Base-by-base conservation (phyloP, 2,888 invertebrate species). In the Cantharis rufa region DNA sequence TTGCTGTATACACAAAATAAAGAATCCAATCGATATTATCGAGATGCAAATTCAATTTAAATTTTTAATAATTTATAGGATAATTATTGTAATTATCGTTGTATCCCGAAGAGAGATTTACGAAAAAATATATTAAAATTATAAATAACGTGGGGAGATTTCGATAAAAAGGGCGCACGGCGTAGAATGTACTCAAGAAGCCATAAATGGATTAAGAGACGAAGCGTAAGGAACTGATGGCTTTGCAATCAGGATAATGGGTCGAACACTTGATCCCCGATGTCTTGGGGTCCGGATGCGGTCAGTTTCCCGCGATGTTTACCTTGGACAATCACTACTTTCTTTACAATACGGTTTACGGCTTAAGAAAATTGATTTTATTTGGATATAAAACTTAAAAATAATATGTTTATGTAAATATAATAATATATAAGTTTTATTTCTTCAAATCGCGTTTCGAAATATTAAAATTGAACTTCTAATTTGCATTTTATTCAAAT, bases 241-340 rank as follows among this genome's bases (percentile, higher is more conserved):
- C 64, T 66, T 24, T 86, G 87, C 88, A 88, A 88, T 88, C 87
- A 87, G 86, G 87, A 88, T 88, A 88, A 88, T 88, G 87, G 88
- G 83, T 86, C 86, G 86, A 86, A 87, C 88, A 88, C 88, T 88
- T 87, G 86, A 87, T 86, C 84, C 84, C 80, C 83, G 84, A 83
- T 84, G 83, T 83, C 81, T 81, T 80, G 80, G 82, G 82, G 83
- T 80, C 82, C 83, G 84, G 84, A 83, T 82, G 84, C 82, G 85
- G 83, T 85, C 84, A 83, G 81, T 74, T 79, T 75, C 74, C 79
- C 74, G 70, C 72, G 62, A 68, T 85, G 84, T 85, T 85, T 85
- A 84, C 85, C 82, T 85, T 83, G 81, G 78, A 82, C 85, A 83
- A 85, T 84, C 84, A 82, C 82, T 82, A 80, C 80, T 80, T 82